phyloP scores from a whole-genome alignment of 2,888 invertebrate genomes.

The Ennomos erosarius region DNA sequence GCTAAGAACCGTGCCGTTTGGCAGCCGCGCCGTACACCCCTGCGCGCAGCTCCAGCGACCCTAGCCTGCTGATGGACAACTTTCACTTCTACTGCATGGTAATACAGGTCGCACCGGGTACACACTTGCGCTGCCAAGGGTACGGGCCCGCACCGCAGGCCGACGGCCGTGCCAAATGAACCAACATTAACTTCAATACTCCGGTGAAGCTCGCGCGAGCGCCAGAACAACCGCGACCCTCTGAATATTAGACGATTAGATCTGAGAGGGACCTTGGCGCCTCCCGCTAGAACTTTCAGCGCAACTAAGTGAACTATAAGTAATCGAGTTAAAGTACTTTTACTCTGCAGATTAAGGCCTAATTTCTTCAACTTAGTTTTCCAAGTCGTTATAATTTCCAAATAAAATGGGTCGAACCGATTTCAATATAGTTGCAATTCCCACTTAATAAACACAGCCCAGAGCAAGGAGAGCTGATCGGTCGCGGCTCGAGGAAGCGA shows the following conservation, averaged over 20 bases:
- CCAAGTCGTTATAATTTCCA: too few relatives aligned
- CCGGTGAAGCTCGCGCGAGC: conserved; percentile 22
- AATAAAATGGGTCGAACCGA: too few relatives aligned
- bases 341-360: too few relatives aligned
- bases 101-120: conserved; percentile 8
- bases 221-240: conserved; percentile 16
- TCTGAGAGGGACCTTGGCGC: conserved; percentile 14
- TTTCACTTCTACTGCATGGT: conserved; percentile 13
- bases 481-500: not conserved
- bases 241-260: conserved; percentile 36
- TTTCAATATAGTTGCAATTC: too few relatives aligned
- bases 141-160: conserved; percentile 25
- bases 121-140: conserved; percentile 15
- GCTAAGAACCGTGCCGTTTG: conserved; percentile 49
- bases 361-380: too few relatives aligned
- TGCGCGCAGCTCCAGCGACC: conserved; percentile 1
- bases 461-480: not conserved
- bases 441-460: not conserved
- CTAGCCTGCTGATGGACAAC: not conserved
- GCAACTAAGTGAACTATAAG: conserved; percentile 6
- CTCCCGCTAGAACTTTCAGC: not conserved
- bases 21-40: conserved; percentile 30
- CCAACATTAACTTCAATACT: conserved; percentile 53
- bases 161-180: conserved; percentile 55
- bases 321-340: not conserved